Conservation (phyloP, 2,888 invertebrate genomes). For the Pegoplata infirma region DNA sequence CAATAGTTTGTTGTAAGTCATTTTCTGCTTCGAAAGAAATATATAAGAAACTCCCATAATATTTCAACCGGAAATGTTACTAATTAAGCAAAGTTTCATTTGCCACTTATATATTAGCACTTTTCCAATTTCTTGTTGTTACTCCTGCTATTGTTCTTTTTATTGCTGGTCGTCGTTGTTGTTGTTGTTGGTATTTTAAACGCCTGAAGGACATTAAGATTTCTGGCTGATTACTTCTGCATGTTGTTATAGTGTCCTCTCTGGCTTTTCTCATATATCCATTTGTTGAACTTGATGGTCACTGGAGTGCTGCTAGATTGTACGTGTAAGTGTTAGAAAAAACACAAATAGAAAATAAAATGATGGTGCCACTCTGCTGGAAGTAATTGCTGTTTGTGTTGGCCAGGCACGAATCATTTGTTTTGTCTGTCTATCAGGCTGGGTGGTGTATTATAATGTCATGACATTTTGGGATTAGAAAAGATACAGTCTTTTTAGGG, state of each 20-base stretch:
- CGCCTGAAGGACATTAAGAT: conserved; percentile 12
- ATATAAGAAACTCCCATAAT: not conserved
- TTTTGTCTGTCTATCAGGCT: conserved; percentile 45
- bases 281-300: conserved; percentile 23
- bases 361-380: conserved; percentile 36
- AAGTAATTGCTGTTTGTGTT: conserved; percentile 39
- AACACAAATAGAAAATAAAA: conserved; percentile 22
- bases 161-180: not conserved
- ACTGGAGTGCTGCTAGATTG: not conserved
- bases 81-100: conserved; percentile 30
- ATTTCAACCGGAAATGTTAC: conserved; percentile 25
- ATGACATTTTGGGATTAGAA: not conserved
- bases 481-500: not conserved
- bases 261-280: not conserved
- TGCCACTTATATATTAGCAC: not conserved
- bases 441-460: not conserved
- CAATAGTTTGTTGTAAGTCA: not conserved
- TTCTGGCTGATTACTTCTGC: conserved; percentile 21
- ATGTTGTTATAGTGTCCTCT: conserved; percentile 12
- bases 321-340: not conserved
- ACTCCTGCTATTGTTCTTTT: not conserved
- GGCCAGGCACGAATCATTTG: conserved; percentile 40
- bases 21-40: not conserved
- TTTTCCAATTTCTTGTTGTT: not conserved
- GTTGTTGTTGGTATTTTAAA: not conserved